Evolutionary conservation across 2,888 invertebrate genomes (phyloP).

Genomic region (Poecilobothrus nobilitatus): DNA sequence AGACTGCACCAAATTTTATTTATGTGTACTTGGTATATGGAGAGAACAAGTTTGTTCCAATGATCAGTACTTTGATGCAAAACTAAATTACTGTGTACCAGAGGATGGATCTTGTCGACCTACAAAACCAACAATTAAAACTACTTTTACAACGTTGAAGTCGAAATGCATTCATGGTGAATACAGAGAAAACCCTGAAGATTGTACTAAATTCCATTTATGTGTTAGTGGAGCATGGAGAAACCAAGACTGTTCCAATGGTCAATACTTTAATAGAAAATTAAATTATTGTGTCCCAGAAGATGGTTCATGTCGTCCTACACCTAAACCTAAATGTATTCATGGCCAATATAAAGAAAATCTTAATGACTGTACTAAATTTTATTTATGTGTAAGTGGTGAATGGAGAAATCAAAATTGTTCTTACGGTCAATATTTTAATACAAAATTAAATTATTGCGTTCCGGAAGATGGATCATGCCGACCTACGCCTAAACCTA

Average conservation of each 20-base stretch:
- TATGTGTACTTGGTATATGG: background rate
- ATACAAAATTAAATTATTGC: background rate
- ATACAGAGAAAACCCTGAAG: background rate
- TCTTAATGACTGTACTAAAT: background rate
- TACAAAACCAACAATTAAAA: background rate
- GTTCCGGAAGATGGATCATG: background rate
- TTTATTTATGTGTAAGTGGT: background rate
- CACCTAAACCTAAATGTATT: background rate
- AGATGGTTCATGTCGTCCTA: background rate
- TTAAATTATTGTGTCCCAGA: background rate
- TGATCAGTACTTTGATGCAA: background rate
- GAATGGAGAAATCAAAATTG: background rate
- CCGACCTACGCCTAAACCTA: background rate
- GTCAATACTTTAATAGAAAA: background rate
- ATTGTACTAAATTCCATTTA: constrained; percentile 13
- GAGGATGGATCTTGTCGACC: background rate
- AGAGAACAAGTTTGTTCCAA: background rate
- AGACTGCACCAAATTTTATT: background rate
- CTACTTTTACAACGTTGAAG: background rate
- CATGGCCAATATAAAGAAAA: background rate
- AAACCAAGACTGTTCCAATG: background rate
- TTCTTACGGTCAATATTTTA: background rate
- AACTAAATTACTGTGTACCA: background rate
- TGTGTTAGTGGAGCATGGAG: background rate
- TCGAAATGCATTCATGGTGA: constrained; percentile 8